phyloP scores from a whole-genome alignment of 2,113 vertebrate species.

The Pelmatolapia mariae region DNA sequence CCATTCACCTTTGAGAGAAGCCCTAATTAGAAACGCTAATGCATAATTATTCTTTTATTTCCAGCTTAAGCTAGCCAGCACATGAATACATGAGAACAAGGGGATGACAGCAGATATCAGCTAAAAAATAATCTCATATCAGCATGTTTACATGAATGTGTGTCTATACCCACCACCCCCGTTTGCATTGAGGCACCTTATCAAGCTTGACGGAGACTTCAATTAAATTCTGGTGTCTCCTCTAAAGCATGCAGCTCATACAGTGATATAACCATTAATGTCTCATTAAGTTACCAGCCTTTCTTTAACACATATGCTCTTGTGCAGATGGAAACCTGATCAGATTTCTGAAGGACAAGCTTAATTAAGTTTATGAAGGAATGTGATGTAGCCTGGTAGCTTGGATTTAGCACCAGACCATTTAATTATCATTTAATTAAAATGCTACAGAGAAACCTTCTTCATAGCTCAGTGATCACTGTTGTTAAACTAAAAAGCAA shows the following conservation, averaged over 20 bases:
- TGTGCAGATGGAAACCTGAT: background rate
- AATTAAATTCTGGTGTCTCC: conserved; percentile 30
- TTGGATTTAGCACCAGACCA: background rate
- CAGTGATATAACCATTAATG: background rate
- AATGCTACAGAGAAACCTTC: background rate
- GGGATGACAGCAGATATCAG: conserved; percentile 7
- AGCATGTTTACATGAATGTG: conserved; percentile 8
- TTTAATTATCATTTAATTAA: background rate
- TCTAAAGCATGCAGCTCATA: background rate
- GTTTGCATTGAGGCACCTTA: background rate
- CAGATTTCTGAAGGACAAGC: background rate
- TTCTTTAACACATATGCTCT: background rate
- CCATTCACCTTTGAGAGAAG: conserved; percentile 35
- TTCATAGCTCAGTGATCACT: background rate
- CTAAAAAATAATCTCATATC: conserved; percentile 5
- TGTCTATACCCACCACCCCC: background rate
- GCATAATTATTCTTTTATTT: conserved; percentile 44
- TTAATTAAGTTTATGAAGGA: background rate
- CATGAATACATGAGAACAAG: background rate
- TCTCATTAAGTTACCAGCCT: background rate
- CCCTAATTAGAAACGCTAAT: conserved; percentile 38
- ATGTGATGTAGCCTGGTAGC: background rate
- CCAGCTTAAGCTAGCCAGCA: background rate
- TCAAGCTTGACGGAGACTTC: background rate
- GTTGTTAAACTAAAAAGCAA: background rate